Evolutionary conservation across 2,113 vertebrate species (phyloP).

Genomic region (Plecotus auritus): DNA sequence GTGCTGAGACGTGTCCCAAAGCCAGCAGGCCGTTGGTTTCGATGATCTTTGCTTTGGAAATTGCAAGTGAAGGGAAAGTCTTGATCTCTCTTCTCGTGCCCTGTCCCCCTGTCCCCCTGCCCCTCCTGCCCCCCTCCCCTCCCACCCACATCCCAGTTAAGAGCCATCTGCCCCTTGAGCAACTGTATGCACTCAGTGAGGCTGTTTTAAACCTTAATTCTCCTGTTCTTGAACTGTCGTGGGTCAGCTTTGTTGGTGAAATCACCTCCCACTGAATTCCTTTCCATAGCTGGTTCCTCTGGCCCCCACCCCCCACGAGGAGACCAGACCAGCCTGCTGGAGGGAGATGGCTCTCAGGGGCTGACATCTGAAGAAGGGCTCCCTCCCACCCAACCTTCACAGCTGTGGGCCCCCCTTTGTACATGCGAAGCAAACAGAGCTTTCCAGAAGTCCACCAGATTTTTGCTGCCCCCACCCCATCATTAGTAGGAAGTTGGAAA

Average conservation of each 20-base stretch:
- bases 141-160: not conserved
- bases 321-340: not conserved
- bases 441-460: slow-evolving; percentile 7
- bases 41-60: not conserved
- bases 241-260: not conserved
- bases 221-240: not conserved
- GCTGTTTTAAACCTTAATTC: not conserved
- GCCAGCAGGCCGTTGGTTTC: not conserved
- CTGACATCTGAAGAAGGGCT: not conserved
- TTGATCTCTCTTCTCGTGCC: not conserved
- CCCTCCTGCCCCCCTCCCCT: too few relatives aligned
- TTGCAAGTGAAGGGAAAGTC: not conserved
- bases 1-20: not conserved
- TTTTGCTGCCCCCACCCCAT: not conserved
- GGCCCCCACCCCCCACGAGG: not conserved
- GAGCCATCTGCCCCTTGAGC: not conserved
- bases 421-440: not conserved
- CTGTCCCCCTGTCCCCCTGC: not conserved
- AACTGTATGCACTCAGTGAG: not conserved
- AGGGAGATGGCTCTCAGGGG: not conserved
- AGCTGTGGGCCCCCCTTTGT: not conserved
- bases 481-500: slow-evolving; percentile 55
- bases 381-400: not conserved
- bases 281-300: rapidly evolving
- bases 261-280: not conserved